phyloP scores from a whole-genome alignment of 2,797 vertebrate species.

The Rhodeus uyekii region DNA sequence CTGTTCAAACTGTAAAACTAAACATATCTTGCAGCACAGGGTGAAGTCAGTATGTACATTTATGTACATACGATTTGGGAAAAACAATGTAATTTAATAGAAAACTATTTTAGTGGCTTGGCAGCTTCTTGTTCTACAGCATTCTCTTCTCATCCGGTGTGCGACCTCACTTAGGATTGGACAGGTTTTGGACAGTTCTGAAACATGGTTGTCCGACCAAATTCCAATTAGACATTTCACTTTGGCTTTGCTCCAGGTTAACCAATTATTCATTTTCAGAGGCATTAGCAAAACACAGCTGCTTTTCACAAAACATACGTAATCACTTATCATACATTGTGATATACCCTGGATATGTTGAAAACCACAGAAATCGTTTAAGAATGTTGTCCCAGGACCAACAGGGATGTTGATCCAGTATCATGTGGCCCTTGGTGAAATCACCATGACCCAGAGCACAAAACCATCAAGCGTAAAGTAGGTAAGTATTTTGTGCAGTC shows the following conservation, averaged over 20 bases:
- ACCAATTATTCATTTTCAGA: too few relatives aligned
- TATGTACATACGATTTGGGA: too few relatives aligned
- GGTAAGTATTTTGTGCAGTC: background rate
- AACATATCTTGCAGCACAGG: background rate
- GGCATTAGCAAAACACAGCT: background rate
- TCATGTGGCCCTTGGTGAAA: background rate
- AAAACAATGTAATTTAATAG: background rate
- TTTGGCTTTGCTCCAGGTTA: too few relatives aligned
- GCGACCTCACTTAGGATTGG: too few relatives aligned
- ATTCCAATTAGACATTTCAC: too few relatives aligned
- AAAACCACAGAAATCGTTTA: too few relatives aligned
- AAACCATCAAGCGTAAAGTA: background rate
- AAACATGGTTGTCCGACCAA: too few relatives aligned
- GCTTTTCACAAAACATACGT: background rate
- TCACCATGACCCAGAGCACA: background rate
- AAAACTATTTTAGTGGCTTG: background rate
- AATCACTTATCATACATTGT: background rate
- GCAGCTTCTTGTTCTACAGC: too few relatives aligned
- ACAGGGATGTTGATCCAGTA: background rate
- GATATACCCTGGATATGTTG: background rate
- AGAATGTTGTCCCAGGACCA: background rate
- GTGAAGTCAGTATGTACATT: background rate
- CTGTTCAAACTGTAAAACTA: background rate
- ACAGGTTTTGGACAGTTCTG: too few relatives aligned
- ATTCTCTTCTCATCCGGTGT: too few relatives aligned